A percentile compares a stretch with the other conserved stretches of the same genome.
Evolutionary conservation across 2,797 vertebrate species (phyloP).

Genomic region (Artibeus jamaicensis): DNA sequence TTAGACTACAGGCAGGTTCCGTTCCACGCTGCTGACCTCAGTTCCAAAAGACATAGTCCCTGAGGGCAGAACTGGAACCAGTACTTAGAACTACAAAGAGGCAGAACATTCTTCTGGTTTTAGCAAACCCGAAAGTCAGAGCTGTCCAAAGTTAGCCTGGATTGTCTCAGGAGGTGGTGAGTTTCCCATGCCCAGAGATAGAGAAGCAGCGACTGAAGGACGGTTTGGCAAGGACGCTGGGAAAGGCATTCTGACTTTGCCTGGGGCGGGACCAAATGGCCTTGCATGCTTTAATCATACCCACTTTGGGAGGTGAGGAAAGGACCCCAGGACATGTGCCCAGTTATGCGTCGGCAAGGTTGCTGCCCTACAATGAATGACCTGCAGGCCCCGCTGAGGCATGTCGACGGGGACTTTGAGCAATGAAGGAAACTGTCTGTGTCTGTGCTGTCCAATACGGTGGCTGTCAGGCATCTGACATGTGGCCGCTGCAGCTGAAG

Average conservation of each 20-base stretch:
- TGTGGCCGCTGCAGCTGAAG: not conserved
- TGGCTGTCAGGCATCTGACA: not conserved
- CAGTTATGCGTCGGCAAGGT: not conserved
- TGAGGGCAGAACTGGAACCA: not conserved
- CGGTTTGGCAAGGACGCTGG: not conserved
- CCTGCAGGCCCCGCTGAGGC: not conserved
- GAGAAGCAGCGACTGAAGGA: not conserved
- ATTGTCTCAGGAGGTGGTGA: not conserved
- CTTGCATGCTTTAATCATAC: not conserved
- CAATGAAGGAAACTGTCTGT: rapidly evolving
- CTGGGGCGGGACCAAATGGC: not conserved
- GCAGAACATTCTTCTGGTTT: not conserved
- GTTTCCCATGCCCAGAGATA: not conserved
- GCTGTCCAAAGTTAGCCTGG: not conserved
- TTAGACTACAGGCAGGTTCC: not conserved
- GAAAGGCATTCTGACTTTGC: not conserved
- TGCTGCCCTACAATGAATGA: not conserved
- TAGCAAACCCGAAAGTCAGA: not conserved
- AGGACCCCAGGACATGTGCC: not conserved
- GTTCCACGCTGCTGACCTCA: rapidly evolving
- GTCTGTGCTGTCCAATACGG: rapidly evolving
- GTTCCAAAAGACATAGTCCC: not conserved
- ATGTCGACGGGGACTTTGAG: not conserved
- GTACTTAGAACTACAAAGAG: not conserved
- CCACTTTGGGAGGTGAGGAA: constrained; percentile 39